Evolutionary conservation across 1,140 invertebrate species (phyloP).

Genomic region (Habropoda laboriosa): DNA sequence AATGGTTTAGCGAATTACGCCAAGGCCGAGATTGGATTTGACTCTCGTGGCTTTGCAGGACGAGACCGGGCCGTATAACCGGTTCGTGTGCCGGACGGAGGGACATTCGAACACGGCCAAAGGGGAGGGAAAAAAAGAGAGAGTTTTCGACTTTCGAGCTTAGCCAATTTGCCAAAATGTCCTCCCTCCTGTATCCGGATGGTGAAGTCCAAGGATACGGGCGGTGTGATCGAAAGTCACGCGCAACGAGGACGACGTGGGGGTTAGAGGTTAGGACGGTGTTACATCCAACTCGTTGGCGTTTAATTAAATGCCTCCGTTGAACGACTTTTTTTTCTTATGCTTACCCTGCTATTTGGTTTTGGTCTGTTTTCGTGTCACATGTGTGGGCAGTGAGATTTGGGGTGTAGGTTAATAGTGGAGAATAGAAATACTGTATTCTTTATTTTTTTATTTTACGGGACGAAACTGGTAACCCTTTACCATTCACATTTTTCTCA

Average conservation of each 20-base stretch:
- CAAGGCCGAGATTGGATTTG: conserved; percentile 72
- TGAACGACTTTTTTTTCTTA: not conserved
- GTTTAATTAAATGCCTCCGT: not conserved
- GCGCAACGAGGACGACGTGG: not conserved
- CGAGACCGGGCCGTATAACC: conserved; percentile 19
- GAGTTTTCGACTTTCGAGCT: conserved; percentile 47
- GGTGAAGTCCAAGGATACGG: not conserved
- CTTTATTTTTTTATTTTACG: too few relatives aligned
- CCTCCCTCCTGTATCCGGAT: not conserved
- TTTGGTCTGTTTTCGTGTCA: not conserved
- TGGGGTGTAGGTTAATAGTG: too few relatives aligned
- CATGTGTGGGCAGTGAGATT: too few relatives aligned
- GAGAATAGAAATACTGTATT: too few relatives aligned
- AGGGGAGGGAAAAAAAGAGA: conserved; percentile 16
- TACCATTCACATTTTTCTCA: too few relatives aligned
- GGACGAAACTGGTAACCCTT: too few relatives aligned
- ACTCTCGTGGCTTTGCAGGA: conserved; percentile 57
- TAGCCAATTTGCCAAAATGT: conserved; percentile 67
- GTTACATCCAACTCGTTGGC: not conserved
- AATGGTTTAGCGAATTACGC: conserved; percentile 75
- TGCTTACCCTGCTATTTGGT: too few relatives aligned
- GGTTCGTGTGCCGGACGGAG: conserved; percentile 10
- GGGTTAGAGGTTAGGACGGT: not conserved
- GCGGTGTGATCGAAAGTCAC: not conserved
- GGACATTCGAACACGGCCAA: not conserved